Evolutionary conservation across 2,888 invertebrate genomes (phyloP).

Genomic region (Ypsolopha sequella): DNA sequence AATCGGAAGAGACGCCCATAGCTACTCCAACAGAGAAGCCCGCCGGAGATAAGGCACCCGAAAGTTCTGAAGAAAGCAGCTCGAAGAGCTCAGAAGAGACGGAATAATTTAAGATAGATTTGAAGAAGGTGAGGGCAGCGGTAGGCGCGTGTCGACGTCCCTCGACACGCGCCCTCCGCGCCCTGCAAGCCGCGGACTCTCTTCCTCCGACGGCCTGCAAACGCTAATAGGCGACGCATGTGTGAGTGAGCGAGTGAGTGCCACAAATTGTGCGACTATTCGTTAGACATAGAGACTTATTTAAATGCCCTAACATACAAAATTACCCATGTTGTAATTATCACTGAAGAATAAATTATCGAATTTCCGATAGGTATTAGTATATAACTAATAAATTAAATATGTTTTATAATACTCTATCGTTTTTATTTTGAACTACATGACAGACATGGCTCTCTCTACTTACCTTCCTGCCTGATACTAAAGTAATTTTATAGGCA

Average conservation of each 20-base stretch:
- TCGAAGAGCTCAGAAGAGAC: slow-evolving; percentile 7
- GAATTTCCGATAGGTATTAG: slow-evolving; percentile 59
- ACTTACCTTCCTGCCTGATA: no score
- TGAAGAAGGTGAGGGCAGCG: slow-evolving; percentile 27
- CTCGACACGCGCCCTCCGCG: slow-evolving; percentile 65
- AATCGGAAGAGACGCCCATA: slow-evolving; percentile 10
- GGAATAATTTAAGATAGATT: not conserved
- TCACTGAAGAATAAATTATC: slow-evolving; percentile 61
- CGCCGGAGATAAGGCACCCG: slow-evolving; percentile 24
- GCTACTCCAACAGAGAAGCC: slow-evolving; percentile 20
- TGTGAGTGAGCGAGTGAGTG: slow-evolving; percentile 19
- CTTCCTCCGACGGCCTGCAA: slow-evolving; percentile 7
- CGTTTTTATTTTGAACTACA: no score
- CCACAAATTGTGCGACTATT: slow-evolving; percentile 28
- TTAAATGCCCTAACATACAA: slow-evolving; percentile 50
- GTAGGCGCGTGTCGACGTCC: slow-evolving; percentile 64
- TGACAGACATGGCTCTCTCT: no score
- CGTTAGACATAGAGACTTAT: slow-evolving; percentile 63
- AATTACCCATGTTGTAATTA: slow-evolving; percentile 64
- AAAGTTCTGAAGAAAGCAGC: slow-evolving; percentile 34
- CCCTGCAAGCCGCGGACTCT: slow-evolving; percentile 17
- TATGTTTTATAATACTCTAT: slow-evolving; percentile 29
- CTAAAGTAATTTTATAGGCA: no score
- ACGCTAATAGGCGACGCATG: no score
- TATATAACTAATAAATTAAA: slow-evolving; percentile 50